These are phyloP conservation scores for Edolisoma coerulescens DNA, from an alignment of 2,113 vertebrate species.

Conservation along the genomic window DNA sequence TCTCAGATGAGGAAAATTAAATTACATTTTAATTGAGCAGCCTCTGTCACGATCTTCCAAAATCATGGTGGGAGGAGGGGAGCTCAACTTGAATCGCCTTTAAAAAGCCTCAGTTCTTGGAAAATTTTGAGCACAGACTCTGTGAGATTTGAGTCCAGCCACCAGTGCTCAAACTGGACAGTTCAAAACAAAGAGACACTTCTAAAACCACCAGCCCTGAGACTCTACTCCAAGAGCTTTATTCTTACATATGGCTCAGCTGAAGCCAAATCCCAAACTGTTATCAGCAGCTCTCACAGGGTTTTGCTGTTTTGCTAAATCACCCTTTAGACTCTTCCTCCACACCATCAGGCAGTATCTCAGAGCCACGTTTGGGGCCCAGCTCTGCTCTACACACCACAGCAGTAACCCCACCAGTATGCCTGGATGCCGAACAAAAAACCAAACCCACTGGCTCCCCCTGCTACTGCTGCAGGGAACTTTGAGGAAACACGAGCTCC, in stretches of 20 bases:
- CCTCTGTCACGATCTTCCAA: neutral
- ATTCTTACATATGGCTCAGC: neutral
- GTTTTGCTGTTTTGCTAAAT: neutral
- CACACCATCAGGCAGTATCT: neutral
- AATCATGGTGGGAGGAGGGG: rapidly evolving
- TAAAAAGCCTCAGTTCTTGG: neutral
- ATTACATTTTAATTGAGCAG: neutral
- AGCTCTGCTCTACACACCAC: neutral
- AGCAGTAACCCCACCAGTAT: neutral
- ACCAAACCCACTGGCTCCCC: neutral
- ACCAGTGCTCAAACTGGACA: neutral
- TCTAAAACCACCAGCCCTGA: neutral
- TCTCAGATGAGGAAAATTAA: neutral
- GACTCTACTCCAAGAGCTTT: neutral
- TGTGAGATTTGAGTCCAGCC: neutral
- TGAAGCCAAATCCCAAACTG: neutral
- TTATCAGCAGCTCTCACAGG: neutral
- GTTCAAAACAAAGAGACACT: neutral
- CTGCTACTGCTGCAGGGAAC: neutral
- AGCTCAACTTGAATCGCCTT: neutral
- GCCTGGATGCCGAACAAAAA: neutral
- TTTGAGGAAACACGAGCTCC: rapidly evolving
- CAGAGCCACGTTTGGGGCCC: neutral
- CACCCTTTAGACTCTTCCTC: neutral
- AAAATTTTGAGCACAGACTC: neutral